Evolutionary conservation across 2,797 vertebrate genomes (phyloP), one percentile per base, ranked within the genome.

Genomic region (Epinephelus awoara): DNA sequence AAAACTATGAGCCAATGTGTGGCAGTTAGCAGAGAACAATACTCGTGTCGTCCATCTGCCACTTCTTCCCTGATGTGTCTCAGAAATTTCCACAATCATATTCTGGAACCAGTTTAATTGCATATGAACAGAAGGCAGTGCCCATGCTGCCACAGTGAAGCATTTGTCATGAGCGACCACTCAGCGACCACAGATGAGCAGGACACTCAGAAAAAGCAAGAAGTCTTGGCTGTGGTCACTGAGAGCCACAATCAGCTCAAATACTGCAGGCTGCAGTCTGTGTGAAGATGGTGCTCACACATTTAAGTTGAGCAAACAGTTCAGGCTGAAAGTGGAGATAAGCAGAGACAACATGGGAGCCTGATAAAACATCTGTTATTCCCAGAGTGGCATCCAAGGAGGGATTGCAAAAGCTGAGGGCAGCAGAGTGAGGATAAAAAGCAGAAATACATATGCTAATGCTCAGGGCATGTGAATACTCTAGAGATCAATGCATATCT

Each of bases 71-170:
- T 38, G 59, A 72, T 63, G 68, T 47, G 67, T 69, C 82, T 75
- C 10, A 50, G 47, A 83, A 72, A 78, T 72, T 25, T 79, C 44
- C 44, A 56, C 67, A 79, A 83, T 81, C 55, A 57, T 71, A 63
- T 58, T 73, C 62, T 75, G 67, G 58, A 83, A 69, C 15, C 40
- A 21, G 55, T 77, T 68, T 66, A 77, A 83, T 86, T 83, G 58
- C 49, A 62, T 52, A 75, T 57, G 79, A 81, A 76, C 85, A 84
- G 83, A 88, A 75, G 77, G 85, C 67, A 65, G 62, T 9, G 58
- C 19, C 46, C 56, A 27, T 57, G 77, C 74, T 77, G 79, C 73
- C 61, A 40, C 63, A 71, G 61, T 59, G 58, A 75, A 63, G 67
- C 42, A 38, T 66, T 76, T 73, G 59, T 67, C 40, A 66, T 21